Evolutionary conservation across 1,140 invertebrate species (phyloP).

Genomic region (Apis mellifera): Amel_HAv3.1 CM009939.2:9248501-9249000

Average conservation of each 20-base stretch:
- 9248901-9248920: not conserved
- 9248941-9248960: not conserved
- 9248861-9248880: not conserved
- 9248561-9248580: too few relatives aligned
- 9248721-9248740: not conserved
- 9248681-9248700: not conserved
- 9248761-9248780: constrained; percentile 10
- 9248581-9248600: too few relatives aligned
- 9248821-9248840: not conserved
- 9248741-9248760: not conserved
- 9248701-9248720: constrained; percentile 14
- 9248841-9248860: not conserved
- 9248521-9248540: too few relatives aligned
- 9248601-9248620: too few relatives aligned
- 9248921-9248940: not conserved
- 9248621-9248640: not conserved
- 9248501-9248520: too few relatives aligned
- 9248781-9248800: constrained; percentile 12
- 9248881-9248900: constrained; percentile 1
- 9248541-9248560: too few relatives aligned
- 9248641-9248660: not conserved
- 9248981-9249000: not conserved
- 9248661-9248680: not conserved
- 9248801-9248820: constrained; percentile 7
- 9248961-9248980: not conserved